Evolutionary conservation across 2,888 invertebrate genomes (phyloP), one percentile per base, ranked within the genome.

Genomic region (Drosophila putrida): DNA sequence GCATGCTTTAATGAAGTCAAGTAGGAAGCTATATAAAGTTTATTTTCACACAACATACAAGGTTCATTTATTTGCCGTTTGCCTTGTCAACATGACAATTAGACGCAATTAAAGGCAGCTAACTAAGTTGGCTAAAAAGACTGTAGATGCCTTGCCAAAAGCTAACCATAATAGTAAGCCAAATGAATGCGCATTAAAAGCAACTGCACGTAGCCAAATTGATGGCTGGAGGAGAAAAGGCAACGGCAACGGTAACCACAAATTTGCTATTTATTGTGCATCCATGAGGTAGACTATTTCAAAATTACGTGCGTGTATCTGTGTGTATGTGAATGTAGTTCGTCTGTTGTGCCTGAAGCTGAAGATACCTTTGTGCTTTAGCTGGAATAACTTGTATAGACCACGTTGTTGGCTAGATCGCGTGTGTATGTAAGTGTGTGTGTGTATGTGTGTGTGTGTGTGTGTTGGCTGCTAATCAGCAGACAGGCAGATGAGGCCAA

Each of bases 51-150:
- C 28, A 28, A 28, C 28, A 8, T 8, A 28, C 28, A 2, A 31
- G 31, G 31, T 31, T 6, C 31, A 31, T 31, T 31, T 9, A 66
- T 55, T 71, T 64, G 70, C 54, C 67, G 73, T 70, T 65, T 51
- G 67, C 62, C 64, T 62, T 88, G 71, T 85, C 83, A 82, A 82
- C 88, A 73, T 58, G 65, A 64, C 81, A 83, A 83, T 83, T 83
- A 83, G 68, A 72, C 57, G 70, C 75, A 80, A 88, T 86, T 85
- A 80, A 75, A 69, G 66, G 63, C 65, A 27, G 38, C 38, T 47
- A 81, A 69, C 71, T 67, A 71, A 65, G 66, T 87, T 74, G 44
- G 55, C 49, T 54, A 31, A 68, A 44, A 46, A 27, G 60, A 53
- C 28, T 36, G 60, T 46, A 62, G 63, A 67, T 31, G 41, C 35